A percentile compares a stretch with the other conserved stretches of the same genome.
Conservation (phyloP, 2,113 vertebrate genomes). For the Myiozetetes cayanensis region DNA sequence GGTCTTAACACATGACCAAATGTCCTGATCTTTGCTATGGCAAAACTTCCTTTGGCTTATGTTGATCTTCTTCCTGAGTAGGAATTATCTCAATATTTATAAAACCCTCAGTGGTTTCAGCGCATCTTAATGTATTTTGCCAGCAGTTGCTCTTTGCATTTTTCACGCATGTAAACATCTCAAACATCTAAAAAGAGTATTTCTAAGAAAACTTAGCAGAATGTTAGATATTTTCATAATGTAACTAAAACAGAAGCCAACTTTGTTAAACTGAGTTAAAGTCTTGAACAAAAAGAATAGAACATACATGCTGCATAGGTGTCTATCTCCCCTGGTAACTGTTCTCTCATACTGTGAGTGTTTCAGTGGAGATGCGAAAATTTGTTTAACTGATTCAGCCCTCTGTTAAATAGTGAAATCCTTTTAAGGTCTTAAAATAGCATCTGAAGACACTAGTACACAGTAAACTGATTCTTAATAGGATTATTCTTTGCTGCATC, state of each 20-base stretch:
- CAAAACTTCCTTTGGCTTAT: background rate
- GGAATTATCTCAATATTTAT: background rate
- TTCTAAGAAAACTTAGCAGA: background rate
- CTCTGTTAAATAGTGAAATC: background rate
- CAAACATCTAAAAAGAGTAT: background rate
- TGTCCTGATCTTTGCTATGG: background rate
- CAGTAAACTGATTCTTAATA: background rate
- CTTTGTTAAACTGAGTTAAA: background rate
- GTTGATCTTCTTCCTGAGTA: background rate
- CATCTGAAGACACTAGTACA: background rate
- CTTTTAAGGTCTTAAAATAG: background rate
- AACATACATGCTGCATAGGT: background rate
- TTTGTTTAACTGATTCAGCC: background rate
- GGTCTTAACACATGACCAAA: background rate
- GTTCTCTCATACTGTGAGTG: background rate
- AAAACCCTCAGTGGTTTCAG: background rate
- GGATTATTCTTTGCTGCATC: background rate
- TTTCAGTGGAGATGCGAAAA: background rate
- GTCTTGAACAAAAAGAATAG: background rate
- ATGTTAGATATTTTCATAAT: background rate
- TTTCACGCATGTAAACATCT: accelerated
- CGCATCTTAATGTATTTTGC: background rate
- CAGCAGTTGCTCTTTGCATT: background rate
- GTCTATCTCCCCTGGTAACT: background rate
- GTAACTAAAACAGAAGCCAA: background rate